Percentiles rank a stretch among this genome's conserved stretches.
Conservation (phyloP, 2,797 vertebrate species). For the Cyclura pinguis region DNA sequence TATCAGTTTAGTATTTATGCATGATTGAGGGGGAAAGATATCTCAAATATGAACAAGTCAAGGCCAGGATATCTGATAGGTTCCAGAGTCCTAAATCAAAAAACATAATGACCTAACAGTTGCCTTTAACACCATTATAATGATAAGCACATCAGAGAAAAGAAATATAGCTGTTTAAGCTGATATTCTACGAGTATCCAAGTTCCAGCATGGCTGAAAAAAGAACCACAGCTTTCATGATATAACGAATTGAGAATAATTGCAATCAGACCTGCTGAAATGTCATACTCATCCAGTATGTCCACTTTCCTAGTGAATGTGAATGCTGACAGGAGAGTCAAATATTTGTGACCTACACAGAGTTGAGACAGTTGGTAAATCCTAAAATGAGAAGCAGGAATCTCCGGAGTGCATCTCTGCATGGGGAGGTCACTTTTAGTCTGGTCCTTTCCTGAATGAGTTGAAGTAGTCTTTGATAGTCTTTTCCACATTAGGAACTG, state of each 20-base stretch:
- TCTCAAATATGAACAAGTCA: not conserved
- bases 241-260: not conserved
- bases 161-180: not conserved
- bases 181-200: not conserved
- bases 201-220: not conserved
- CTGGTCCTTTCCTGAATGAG: slow-evolving; percentile 86
- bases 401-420: slow-evolving; percentile 34
- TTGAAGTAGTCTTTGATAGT: slow-evolving; percentile 87
- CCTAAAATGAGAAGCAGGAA: slow-evolving; percentile 20
- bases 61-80: not conserved
- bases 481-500: slow-evolving; percentile 90
- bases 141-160: not conserved
- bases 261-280: not conserved
- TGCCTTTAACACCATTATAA: not conserved
- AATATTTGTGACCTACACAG: not conserved
- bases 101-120: fast-evolving
- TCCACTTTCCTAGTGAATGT: slow-evolving; percentile 5
- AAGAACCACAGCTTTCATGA: fast-evolving
- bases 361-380: slow-evolving; percentile 27
- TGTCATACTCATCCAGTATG: fast-evolving
- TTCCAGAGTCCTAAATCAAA: fast-evolving
- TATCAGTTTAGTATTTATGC: not conserved
- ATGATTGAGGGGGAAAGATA: not conserved
- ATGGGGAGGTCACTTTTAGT: slow-evolving; percentile 75
- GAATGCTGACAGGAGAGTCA: not conserved